Base-by-base conservation (phyloP, 2,113 vertebrate species). In the Megaceryle maxima region DNA sequence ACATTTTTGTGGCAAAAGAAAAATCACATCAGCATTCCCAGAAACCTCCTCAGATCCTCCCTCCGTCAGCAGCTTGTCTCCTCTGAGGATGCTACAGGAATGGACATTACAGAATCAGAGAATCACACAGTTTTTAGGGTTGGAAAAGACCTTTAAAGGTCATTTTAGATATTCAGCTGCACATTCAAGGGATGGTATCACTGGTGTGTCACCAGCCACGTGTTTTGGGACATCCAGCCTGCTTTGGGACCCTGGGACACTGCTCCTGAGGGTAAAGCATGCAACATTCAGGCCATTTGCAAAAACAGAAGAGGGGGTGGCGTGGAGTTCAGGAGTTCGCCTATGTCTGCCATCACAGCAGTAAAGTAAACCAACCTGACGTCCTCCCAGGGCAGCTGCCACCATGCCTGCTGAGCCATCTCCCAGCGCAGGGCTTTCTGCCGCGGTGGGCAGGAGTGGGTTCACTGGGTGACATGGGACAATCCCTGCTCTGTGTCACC, bases 311-410 rank as follows among this genome's bases (percentile, higher is more conserved):
- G 69, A n/a, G 56, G 46, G 9, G 39, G 76, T 35, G 69, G 4
- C 20, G 2, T 0, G 28, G 20, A 46, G 31, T 3, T 26, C 62
- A 7, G 26, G 18, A 0, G 29, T 18, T 2, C 3, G 8, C 26
- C 46, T 18, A 6, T 13, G 68, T 1, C 48, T n/a, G n/a, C 39
- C 6, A 0, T 4, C 1, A 11, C 60, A 50, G 74, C 59, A 31
- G 51, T 16, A 59, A 13, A 3, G 62, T 15, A 26, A 12, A 16
- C 7, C 15, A 13, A 11, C 7, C 31, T 6, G 13, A 3, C 5
- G 26, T 31, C 29, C 62, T 20, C 5, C 7, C 41, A 8, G 28
- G 76, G 44, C 46, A 55, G 73, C 29, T 37, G 73, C 51, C n/a
- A 41, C 51, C 2, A 0, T 3, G 3, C 3, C 37, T 62, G 46